A percentile compares a stretch with the other conserved stretches of the same genome.
Evolutionary conservation across 2,888 invertebrate species (phyloP).

Genomic region (Dione juno): DNA sequence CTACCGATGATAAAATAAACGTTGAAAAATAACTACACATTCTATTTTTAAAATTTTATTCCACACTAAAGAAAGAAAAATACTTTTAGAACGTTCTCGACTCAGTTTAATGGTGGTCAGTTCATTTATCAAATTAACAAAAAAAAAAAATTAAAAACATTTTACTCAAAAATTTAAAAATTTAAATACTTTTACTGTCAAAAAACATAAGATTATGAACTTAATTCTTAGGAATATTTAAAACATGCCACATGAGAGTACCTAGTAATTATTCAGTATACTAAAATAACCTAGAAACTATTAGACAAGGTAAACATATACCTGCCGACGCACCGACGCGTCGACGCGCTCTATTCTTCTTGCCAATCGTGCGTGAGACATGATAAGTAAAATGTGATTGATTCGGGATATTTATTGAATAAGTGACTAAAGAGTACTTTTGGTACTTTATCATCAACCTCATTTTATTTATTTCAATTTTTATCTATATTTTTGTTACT

Average conservation of each 20-base stretch:
- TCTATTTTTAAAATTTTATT: too few species aligned
- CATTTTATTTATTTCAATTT: too few species aligned
- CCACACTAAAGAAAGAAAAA: too few species aligned
- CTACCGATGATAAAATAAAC: neutral
- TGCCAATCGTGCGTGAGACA: neutral
- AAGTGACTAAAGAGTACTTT: neutral
- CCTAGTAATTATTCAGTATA: neutral
- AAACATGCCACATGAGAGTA: neutral
- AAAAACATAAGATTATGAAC: neutral
- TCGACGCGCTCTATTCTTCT: neutral
- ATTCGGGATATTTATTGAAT: neutral
- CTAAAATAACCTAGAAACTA: constrained; percentile 7
- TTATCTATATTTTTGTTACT: too few species aligned
- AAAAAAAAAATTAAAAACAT: too few species aligned
- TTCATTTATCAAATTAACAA: too few species aligned
- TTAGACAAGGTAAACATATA: constrained; percentile 1
- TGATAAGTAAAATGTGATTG: neutral
- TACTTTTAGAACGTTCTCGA: too few species aligned
- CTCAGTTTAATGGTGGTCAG: too few species aligned
- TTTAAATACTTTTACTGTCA: too few species aligned
- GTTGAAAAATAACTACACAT: neutral
- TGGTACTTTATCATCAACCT: too few species aligned
- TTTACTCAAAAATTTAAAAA: too few species aligned
- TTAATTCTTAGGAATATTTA: neutral
- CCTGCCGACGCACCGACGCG: too few species aligned